phyloP scores from a whole-genome alignment of 2,888 invertebrate species.

The Trichogramma evanescens region DNA sequence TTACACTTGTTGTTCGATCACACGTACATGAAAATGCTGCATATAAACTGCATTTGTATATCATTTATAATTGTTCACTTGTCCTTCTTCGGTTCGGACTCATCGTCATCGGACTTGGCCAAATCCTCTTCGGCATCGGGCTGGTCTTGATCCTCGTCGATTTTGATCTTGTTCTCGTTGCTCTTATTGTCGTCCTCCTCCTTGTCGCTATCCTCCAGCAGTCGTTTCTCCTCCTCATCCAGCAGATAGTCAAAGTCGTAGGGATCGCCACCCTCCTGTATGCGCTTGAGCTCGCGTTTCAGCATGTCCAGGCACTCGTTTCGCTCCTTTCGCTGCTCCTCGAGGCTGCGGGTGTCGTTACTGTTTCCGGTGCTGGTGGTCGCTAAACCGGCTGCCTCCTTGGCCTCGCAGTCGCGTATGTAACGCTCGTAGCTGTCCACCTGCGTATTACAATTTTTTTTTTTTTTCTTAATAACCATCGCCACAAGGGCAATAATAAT shows the following conservation, averaged over 20 bases:
- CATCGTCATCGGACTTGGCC: constrained; percentile 3
- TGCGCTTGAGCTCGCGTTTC: constrained; percentile 38
- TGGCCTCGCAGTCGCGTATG: constrained; percentile 38
- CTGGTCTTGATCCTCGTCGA: constrained; percentile 1
- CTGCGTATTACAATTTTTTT: constrained; percentile 23
- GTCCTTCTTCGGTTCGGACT: constrained; percentile 25
- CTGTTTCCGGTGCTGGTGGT: constrained; percentile 9
- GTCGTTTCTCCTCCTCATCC: constrained; percentile 44
- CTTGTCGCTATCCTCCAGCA: constrained; percentile 43
- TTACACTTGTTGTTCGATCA: too few relatives aligned
- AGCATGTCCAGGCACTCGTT: constrained; percentile 41
- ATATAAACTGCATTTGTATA: too few relatives aligned
- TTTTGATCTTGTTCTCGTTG: constrained; percentile 32
- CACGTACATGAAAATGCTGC: too few relatives aligned
- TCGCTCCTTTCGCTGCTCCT: constrained; percentile 38
- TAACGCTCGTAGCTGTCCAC: constrained; percentile 40
- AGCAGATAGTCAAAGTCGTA: constrained; percentile 40
- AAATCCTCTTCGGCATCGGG: constrained; percentile 11
- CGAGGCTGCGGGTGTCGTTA: constrained; percentile 16
- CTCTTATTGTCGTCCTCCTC: constrained; percentile 44
- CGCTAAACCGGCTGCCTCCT: constrained; percentile 27
- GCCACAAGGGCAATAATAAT: too few relatives aligned
- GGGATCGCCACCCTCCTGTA: constrained; percentile 38
- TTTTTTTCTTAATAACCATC: neutral
- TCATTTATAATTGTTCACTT: constrained; percentile 15